Conservation (phyloP, 2,113 vertebrate genomes). For the Cyanocitta stelleri region DNA sequence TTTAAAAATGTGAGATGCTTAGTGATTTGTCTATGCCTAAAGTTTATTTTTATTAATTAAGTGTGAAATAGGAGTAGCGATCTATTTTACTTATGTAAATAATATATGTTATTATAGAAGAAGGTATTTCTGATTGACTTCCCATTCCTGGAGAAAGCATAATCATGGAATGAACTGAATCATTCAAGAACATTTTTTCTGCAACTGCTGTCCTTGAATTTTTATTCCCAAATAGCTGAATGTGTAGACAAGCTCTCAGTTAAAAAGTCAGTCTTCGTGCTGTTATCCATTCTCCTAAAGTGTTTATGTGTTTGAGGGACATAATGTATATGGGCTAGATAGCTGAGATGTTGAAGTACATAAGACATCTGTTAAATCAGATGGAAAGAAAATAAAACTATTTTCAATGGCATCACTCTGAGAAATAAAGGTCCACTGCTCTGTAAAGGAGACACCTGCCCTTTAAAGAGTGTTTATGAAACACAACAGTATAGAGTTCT, state of each 20-base stretch:
- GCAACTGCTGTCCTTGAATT: conserved; percentile 2
- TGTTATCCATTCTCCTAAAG: conserved; percentile 1
- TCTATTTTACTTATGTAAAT: not conserved
- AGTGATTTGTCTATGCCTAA: not conserved
- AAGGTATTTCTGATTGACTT: not conserved
- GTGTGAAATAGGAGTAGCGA: not conserved
- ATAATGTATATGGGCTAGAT: not conserved
- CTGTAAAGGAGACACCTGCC: not conserved
- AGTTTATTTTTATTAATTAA: not conserved
- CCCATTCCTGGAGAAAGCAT: not conserved
- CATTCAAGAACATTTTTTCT: not conserved
- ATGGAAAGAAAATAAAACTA: conserved; percentile 20
- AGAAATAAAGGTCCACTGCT: not conserved
- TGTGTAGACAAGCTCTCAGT: not conserved
- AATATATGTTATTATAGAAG: not conserved
- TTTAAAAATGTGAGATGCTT: not conserved
- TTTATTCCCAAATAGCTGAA: not conserved
- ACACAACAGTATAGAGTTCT: not conserved
- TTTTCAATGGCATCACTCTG: not conserved
- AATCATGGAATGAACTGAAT: not conserved
- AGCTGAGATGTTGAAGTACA: not conserved
- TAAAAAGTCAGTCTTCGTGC: not conserved
- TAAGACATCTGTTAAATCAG: conserved; percentile 33
- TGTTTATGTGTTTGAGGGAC: conserved; percentile 13
- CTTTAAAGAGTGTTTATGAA: not conserved